Base-by-base conservation (phyloP, 2,113 vertebrate genomes). In the Lamprotornis superbus region DNA sequence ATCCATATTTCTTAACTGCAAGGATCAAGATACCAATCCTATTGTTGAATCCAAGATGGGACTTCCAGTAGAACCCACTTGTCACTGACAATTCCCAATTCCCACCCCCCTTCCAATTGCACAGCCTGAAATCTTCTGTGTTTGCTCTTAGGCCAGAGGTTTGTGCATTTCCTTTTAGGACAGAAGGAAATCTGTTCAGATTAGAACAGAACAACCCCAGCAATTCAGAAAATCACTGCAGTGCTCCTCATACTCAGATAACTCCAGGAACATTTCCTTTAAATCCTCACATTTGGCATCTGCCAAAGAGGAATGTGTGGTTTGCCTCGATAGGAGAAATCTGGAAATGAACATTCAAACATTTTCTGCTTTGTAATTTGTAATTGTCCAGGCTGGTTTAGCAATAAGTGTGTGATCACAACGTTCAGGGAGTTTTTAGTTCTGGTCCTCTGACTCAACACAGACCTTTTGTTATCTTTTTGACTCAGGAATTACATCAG, bases 1-100 rank as follows among this genome's bases (percentile, higher is more conserved):
- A 96, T 84, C 67, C 86, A 91, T 89, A 87, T 95, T 94, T 94
- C 85, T 87, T 53, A 81, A 94, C 82, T 50, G 86, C 59, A 5
- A 89, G 82, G 67, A 94, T 78, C 69, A 47, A 67, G 92, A 92
- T 46, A 49, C 52, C 64, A 53, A 53, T 30, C 37, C 94, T 67
- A 83, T 96, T 96, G 94, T 93, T 78, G 73, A 75, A 47, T 83
- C 88, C 68, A 47, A 63, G 90, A 56, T 52, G 75, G 33, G 55
- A n/a, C 39, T 86, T 91, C 65, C 92, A 96, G 25, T 46, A 11
- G 49, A 88, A 83, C 52, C 56, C 79, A 68, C 83, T 94, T 95
- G 76, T 78, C 88, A 49, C 42, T 83, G 92, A 35, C 35, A 70
- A 31, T 87, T 93, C 59, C 40, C 24, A 86, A 18, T 60, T 68